Evolutionary conservation across 1,140 invertebrate species (phyloP), one percentile per base, ranked within the genome.

Genomic region (Ips typographus): DNA sequence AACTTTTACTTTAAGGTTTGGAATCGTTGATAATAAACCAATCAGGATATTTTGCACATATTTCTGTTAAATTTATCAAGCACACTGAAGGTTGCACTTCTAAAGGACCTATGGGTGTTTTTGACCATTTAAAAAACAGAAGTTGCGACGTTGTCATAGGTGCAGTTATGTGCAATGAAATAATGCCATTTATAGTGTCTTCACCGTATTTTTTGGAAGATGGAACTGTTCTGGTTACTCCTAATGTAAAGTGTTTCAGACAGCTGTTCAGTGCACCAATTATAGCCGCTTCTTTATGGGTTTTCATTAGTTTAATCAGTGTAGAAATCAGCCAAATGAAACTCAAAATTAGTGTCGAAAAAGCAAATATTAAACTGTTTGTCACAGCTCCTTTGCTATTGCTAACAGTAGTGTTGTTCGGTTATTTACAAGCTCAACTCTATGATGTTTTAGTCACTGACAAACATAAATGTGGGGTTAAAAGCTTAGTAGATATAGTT

Each of bases 401-500:
- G 8, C 4, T 39, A 4, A 22, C 36, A 40, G 40, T 52, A 7
- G 47, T 63, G 39, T 7, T 63, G 5, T 6, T 6, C 22, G 61
- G 61, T 5, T 44, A 40, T 22, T 40, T 49, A 7, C 61, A 63
- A 52, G 61, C 44, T 6, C 37, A 51, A 38, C 22, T 63, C 8
- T 63, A 63, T 36, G 38, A 63, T 36, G 40, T 2, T 8, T 8
- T 63, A 0, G 61, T 63, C n/a, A 4, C 22, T 40, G 5, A 52
- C 2, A 40, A 39, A 39, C 5, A 51, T 38, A 40, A 6, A 1
- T 63, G 61, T 22, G 8, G 43, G 5, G 39, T 52, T 2, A 63
- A 52, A 7, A 39, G 52, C n/a, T 38, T 63, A 41, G 44, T 52
- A n/a, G 61, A 63, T 52, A 40, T 63, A 40, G 5, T 52, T 4